Evolutionary conservation across 2,797 vertebrate genomes (phyloP), one percentile per base, ranked within the genome.

Genomic region (Hydrolagus colliei): DNA sequence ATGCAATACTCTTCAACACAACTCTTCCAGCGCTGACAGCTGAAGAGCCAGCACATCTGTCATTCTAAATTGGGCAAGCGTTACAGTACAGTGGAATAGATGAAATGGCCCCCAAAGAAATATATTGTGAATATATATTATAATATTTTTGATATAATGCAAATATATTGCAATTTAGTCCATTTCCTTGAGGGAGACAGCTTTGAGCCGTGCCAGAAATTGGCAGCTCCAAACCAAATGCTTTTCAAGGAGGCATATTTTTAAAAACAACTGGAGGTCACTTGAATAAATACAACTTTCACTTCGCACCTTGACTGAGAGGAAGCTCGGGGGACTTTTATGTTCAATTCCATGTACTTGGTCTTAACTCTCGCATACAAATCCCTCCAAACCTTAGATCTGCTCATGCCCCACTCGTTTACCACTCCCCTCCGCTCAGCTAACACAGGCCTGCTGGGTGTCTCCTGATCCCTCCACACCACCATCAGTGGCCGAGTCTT

Each of bases 151-250:
- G 90, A 87, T 89, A 88, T 89, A 89, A 90, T 90, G 90, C 86
- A 91, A 91, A 92, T 91, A 89, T 90, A 90, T 90, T 89, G 87
- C 90, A 92, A 91, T 90, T 82, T 80, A 88, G 87, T 89, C 76
- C 73, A 89, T 88, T 88, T 87, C 89, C 89, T 88, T 86, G 86
- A 90, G 90, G 89, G 89, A 91, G 86, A 90, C 86, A 87, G 88
- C 87, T 35, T 87, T 35, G 71, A 71, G 79, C 41, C 16, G 67
- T 84, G 79, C 52, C 71, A 35, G 79, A 84, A 84, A 84, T 68
- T n/a, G 79, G 35, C 32, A 84, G 65, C 32, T 84, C 52, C 32
- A 84, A 27, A 84, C 65, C 27, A 35, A 84, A 35, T 68, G 13
- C n/a, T 20, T 41, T 84, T 67, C 65, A 84, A 52, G 41, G 41